A percentile compares a stretch with the other conserved stretches of the same genome.
Evolutionary conservation across 2,888 invertebrate species (phyloP).

Genomic region (Nyleta sp.): DNA sequence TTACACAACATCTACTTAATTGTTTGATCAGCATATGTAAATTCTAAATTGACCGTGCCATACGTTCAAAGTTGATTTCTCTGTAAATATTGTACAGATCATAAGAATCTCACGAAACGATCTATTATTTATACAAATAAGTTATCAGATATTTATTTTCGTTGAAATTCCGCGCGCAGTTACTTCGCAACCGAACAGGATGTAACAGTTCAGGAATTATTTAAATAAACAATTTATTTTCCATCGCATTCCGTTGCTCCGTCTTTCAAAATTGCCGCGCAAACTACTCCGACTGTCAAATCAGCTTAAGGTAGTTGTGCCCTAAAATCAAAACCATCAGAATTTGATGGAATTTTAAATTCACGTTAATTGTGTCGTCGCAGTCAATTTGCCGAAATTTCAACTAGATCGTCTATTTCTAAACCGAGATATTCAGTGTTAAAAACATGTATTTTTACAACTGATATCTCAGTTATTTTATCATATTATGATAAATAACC

Average conservation of each 20-base stretch:
- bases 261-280: background rate
- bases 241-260: background rate
- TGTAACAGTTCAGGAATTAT: background rate
- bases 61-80: slow-evolving; percentile 8
- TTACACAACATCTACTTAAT: slow-evolving; percentile 2
- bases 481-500: too few species aligned
- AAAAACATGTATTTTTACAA: too few species aligned
- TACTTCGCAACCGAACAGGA: background rate
- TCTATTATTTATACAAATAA: slow-evolving; percentile 13
- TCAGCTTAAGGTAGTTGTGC: too few species aligned
- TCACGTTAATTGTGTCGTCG: too few species aligned
- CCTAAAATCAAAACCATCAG: too few species aligned
- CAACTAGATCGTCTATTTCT: too few species aligned
- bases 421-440: too few species aligned
- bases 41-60: background rate
- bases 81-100: slow-evolving; percentile 43
- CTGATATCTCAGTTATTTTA: too few species aligned
- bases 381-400: too few species aligned
- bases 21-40: background rate
- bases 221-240: slow-evolving; percentile 26
- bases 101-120: slow-evolving; percentile 1
- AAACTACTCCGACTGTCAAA: too few species aligned
- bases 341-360: too few species aligned
- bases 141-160: slow-evolving; percentile 19
- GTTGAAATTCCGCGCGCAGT: too few species aligned